A percentile compares a stretch with the other conserved stretches of the same genome.
Evolutionary conservation across 2,113 vertebrate genomes (phyloP).

Genomic region (Erythrocebus patas): DNA sequence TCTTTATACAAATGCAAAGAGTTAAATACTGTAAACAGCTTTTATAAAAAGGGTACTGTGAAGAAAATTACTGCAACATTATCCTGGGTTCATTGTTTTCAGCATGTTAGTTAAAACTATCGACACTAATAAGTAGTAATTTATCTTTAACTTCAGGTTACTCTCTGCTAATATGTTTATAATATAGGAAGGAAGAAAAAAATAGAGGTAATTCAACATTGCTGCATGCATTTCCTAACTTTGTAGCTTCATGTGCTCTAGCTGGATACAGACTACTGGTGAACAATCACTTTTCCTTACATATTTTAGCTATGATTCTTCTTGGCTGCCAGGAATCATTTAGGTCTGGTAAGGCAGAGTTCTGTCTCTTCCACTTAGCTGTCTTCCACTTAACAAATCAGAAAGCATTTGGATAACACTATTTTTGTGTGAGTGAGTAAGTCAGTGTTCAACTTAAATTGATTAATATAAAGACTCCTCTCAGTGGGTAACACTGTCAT

Average conservation of each 20-base stretch:
- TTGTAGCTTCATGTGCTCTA: not conserved
- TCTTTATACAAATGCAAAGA: not conserved
- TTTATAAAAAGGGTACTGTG: not conserved
- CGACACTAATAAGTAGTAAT: not conserved
- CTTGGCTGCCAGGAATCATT: not conserved
- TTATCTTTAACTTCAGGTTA: not conserved
- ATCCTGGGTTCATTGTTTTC: not conserved
- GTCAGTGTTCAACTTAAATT: not conserved
- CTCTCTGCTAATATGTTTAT: not conserved
- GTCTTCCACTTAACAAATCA: not conserved
- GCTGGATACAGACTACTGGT: not conserved
- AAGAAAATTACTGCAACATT: not conserved
- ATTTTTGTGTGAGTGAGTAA: slow-evolving; percentile 7
- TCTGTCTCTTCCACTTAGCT: not conserved
- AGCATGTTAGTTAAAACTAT: not conserved
- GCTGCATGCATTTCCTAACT: not conserved
- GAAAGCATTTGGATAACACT: not conserved
- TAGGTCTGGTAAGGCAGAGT: not conserved
- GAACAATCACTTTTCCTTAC: not conserved
- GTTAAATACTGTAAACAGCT: not conserved
- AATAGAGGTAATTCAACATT: not conserved
- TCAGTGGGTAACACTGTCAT: not conserved
- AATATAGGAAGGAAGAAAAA: not conserved
- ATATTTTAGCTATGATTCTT: not conserved
- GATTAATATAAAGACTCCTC: not conserved